A percentile compares a stretch with the other conserved stretches of the same genome.
These are phyloP conservation scores for Luperina nickerlii DNA, from an alignment of 2,888 invertebrate species.

Conservation along the genomic window DNA sequence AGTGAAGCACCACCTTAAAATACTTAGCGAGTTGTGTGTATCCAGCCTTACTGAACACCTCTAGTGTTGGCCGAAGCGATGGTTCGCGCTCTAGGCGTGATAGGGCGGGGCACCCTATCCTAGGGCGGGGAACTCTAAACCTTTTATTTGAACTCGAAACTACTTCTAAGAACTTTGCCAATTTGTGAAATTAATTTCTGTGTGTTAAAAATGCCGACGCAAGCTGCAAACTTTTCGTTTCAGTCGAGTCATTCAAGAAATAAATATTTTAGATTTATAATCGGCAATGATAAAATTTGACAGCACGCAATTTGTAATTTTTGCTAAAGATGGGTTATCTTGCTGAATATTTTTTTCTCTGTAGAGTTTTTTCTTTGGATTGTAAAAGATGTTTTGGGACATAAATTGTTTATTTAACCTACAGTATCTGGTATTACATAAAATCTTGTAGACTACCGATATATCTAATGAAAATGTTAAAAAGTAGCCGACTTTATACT, in stretches of 20 bases:
- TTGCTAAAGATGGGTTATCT: conserved; percentile 34
- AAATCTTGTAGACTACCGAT: neutral
- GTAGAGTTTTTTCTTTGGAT: neutral
- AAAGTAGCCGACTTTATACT: neutral
- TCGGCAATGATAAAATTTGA: conserved; percentile 48
- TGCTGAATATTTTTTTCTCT: neutral
- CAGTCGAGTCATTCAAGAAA: conserved; percentile 63
- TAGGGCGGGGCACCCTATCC: conserved; percentile 80
- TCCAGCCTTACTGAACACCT: conserved; percentile 52
- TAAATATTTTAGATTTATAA: conserved; percentile 54
- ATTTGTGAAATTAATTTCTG: conserved; percentile 83
- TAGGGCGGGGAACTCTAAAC: conserved; percentile 76
- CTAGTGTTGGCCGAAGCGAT: conserved; percentile 36
- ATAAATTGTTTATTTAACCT: no score
- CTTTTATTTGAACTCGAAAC: conserved; percentile 74
- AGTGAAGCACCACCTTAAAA: conserved; percentile 58
- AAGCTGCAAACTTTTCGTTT: conserved; percentile 69
- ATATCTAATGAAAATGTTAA: neutral
- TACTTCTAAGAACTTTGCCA: conserved; percentile 76
- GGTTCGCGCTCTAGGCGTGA: conserved; percentile 77
- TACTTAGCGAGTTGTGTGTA: conserved; percentile 50
- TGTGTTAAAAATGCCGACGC: conserved; percentile 69
- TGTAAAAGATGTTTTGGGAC: neutral
- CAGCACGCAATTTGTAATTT: conserved; percentile 46
- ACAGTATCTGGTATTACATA: neutral